phyloP scores from a whole-genome alignment of 2,888 invertebrate genomes.

The Lasioglossum leucozonium region DNA sequence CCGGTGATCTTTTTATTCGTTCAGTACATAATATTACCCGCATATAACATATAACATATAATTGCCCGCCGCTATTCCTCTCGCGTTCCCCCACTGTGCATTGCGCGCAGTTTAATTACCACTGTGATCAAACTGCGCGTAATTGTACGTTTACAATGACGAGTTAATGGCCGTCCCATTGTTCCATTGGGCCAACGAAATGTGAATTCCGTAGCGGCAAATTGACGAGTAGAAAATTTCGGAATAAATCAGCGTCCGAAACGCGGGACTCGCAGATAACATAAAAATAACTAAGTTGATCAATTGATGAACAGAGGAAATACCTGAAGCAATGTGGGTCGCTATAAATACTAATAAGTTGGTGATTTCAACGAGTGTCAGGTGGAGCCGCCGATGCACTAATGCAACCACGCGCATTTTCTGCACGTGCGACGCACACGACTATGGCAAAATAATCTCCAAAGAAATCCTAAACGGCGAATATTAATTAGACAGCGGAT shows the following conservation, averaged over 20 bases:
- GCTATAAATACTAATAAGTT: constrained; percentile 15
- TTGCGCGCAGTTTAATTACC: no score
- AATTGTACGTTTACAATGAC: background rate
- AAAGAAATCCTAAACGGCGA: background rate
- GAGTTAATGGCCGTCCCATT: background rate
- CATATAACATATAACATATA: no score
- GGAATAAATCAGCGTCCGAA: background rate
- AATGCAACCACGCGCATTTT: background rate
- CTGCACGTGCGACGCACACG: background rate
- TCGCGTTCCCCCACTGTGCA: no score
- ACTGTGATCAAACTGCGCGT: background rate
- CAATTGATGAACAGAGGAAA: background rate
- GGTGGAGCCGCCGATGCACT: background rate
- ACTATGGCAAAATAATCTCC: background rate
- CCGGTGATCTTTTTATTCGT: no score
- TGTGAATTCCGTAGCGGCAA: background rate
- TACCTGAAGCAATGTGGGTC: background rate
- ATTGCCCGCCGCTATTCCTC: no score
- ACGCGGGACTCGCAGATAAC: background rate
- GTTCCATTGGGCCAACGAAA: background rate
- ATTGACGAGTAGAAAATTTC: background rate
- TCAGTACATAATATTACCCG: no score
- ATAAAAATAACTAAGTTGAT: background rate
- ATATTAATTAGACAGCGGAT: no score
- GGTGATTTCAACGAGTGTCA: constrained; percentile 8